Percentiles rank a stretch among this genome's conserved stretches.
Evolutionary conservation across 2,888 invertebrate species (phyloP).

Genomic region (Alsophila aescularia): DNA sequence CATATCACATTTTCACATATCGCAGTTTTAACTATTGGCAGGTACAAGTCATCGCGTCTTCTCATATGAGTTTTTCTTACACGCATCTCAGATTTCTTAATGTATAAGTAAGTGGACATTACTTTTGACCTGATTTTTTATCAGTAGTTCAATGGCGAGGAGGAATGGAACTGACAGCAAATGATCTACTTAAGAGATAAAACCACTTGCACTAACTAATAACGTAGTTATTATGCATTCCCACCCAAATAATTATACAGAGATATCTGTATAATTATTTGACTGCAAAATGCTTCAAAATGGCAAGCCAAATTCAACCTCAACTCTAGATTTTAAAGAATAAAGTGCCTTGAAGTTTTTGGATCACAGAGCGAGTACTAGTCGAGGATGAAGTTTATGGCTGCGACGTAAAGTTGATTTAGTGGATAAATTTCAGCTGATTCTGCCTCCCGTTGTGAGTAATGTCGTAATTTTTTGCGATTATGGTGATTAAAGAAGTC

Average conservation of each 20-base stretch:
- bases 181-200: not conserved
- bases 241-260: no score
- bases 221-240: slow-evolving; percentile 14
- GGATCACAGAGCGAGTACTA: slow-evolving; percentile 4
- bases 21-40: no score
- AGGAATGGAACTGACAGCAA: not conserved
- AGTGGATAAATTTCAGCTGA: slow-evolving; percentile 9
- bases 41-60: no score
- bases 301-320: not conserved
- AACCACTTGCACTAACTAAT: slow-evolving; percentile 15
- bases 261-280: slow-evolving; percentile 1
- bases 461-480: slow-evolving; percentile 1
- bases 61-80: no score
- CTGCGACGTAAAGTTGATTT: slow-evolving; percentile 18
- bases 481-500: not conserved
- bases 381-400: slow-evolving; percentile 10
- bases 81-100: no score
- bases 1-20: no score
- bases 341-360: not conserved
- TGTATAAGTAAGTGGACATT: no score
- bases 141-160: not conserved
- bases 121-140: no score
- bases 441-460: not conserved
- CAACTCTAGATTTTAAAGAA: not conserved
- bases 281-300: not conserved